Evolutionary conservation across 92 coral and sea anemone genomes (phyloP).

Genomic region (Heliopora coerulea): DNA sequence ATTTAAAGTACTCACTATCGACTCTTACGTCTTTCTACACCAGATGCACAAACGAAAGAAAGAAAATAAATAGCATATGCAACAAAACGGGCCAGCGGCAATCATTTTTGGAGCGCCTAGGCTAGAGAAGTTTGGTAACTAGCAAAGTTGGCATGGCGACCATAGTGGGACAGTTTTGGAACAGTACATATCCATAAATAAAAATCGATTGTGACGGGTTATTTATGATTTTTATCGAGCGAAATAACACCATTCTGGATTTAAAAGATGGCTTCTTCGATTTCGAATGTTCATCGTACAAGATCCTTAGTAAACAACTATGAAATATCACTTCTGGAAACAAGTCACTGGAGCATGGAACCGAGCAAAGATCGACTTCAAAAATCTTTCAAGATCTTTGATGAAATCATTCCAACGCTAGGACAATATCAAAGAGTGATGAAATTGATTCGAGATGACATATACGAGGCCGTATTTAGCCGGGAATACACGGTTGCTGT

Average conservation of each 20-base stretch:
- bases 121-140: neutral
- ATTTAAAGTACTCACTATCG: slow-evolving; percentile 5
- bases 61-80: slow-evolving; percentile 7
- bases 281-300: slow-evolving; percentile 23
- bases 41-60: slow-evolving; percentile 1
- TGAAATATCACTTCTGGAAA: slow-evolving; percentile 85
- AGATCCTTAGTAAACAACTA: slow-evolving; percentile 90
- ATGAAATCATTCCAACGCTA: slow-evolving; percentile 74
- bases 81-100: neutral
- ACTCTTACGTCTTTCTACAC: neutral
- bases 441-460: slow-evolving; percentile 79
- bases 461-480: slow-evolving; percentile 91
- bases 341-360: slow-evolving; percentile 58
- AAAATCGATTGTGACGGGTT: too few relatives aligned
- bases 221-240: too few relatives aligned
- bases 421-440: slow-evolving; percentile 86
- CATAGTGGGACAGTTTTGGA: too few relatives aligned
- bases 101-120: too few relatives aligned
- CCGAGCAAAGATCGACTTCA: slow-evolving; percentile 73
- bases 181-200: too few relatives aligned
- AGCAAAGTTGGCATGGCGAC: too few relatives aligned
- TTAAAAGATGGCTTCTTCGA: neutral
- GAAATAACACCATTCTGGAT: neutral
- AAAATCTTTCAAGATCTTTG: slow-evolving; percentile 83
- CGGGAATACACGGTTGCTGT: slow-evolving; percentile 71